Evolutionary conservation across 2,113 vertebrate species (phyloP).

Genomic region (Aspiorhynchus laticeps): DNA sequence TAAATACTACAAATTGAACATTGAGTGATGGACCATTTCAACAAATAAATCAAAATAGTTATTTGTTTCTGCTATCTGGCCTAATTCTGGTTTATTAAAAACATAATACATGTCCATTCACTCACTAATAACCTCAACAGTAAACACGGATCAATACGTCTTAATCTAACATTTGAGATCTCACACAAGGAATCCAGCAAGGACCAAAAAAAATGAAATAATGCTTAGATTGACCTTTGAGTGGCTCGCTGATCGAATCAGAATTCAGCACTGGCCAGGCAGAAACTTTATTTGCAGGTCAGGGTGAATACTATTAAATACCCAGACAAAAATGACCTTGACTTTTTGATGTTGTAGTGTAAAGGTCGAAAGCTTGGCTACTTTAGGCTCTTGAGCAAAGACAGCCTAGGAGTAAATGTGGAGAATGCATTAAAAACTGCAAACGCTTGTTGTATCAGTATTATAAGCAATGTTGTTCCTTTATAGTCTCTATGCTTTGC

Average conservation of each 20-base stretch:
- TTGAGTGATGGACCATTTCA: not conserved
- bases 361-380: conserved; percentile 52
- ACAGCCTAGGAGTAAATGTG: conserved; percentile 22
- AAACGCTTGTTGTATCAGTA: not conserved
- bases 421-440: conserved; percentile 10
- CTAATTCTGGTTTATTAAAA: conserved; percentile 29
- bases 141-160: conserved; percentile 20
- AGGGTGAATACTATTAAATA: conserved; percentile 68
- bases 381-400: not conserved
- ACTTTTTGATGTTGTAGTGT: conserved; percentile 62
- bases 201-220: conserved; percentile 59
- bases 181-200: conserved; percentile 52
- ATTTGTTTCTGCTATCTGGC: not conserved
- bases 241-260: conserved; percentile 70
- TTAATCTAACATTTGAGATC: conserved; percentile 40
- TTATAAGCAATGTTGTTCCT: not conserved
- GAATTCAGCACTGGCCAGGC: conserved; percentile 64
- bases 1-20: not conserved
- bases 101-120: conserved; percentile 15
- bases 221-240: conserved; percentile 71
- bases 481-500: not conserved
- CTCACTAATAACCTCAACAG: conserved; percentile 5
- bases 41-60: not conserved
- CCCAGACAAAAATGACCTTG: conserved; percentile 62
- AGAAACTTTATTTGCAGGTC: conserved; percentile 68